Evolutionary conservation across 1,140 invertebrate genomes (phyloP).

Genomic region (Philopotamus ludificatus): DNA sequence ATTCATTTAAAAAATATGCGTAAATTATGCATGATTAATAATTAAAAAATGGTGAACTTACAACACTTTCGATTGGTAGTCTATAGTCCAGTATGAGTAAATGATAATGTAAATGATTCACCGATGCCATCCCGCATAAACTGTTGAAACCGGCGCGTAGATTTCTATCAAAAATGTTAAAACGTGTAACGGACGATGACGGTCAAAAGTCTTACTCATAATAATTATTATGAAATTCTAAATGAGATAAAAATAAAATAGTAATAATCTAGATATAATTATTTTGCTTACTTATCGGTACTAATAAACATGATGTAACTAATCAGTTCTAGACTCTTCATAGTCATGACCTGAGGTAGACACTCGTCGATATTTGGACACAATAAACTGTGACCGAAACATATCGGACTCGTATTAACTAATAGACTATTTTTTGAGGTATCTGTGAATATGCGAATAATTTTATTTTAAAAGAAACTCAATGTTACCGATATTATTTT

Average conservation of each 20-base stretch:
- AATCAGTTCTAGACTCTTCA: conserved; percentile 30
- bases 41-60: conserved; percentile 49
- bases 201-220: background rate
- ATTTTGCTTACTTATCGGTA: conserved; percentile 24
- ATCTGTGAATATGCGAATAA: conserved; percentile 26
- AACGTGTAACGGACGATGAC: conserved; percentile 6
- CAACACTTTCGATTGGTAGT: conserved; percentile 65
- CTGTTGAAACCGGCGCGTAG: conserved; percentile 73
- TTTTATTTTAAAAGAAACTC: no score
- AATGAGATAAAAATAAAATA: background rate
- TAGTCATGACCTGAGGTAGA: conserved; percentile 35
- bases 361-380: conserved; percentile 35
- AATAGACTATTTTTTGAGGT: conserved; percentile 27
- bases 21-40: background rate
- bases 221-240: conserved; percentile 1
- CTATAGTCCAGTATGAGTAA: conserved; percentile 65
- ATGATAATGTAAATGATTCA: conserved; percentile 81
- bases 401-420: conserved; percentile 38
- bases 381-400: conserved; percentile 34
- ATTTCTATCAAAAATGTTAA: conserved; percentile 51
- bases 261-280: background rate
- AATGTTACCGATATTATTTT: no score
- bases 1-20: background rate
- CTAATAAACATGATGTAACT: conserved; percentile 33
- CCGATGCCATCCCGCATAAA: conserved; percentile 73